Base-by-base conservation (phyloP, 23 tunicate genomes). In the Ascidia mentula region DNA sequence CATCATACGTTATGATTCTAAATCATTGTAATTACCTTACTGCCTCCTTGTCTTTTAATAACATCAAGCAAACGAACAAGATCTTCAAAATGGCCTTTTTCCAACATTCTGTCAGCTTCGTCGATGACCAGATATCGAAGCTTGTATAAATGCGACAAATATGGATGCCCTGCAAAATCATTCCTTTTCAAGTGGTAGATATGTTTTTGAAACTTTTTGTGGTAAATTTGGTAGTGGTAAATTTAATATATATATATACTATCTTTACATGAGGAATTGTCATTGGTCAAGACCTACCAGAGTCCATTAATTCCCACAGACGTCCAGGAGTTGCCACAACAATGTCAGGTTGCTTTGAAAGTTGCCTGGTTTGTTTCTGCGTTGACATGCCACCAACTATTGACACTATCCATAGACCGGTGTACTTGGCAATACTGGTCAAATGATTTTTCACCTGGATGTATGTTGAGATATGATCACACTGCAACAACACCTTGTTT, bases 51-150 rank as follows among this genome's bases (percentile, higher is more conserved):
- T 22, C 40, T 42, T 34, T 95, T 95, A 30, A 89, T 82, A n/a
- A 60, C 46, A 15, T 85, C 86, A 1, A 89, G 72, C 9, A 93
- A 31, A 59, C 86, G 87, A 30, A 59, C 92, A 9, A 95, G 85
- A 40, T 95, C 99, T 73, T 89, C 99, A 72, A 95, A 95, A 61
- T 95, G 99, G 34, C 99, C 99, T 34, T 53, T 78, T 79, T 95
- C 92, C 86, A 90, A 35, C 99, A 95, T 95, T 69, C 99, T 37
- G 65, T 95, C 99, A 5, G 99, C 99, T 83, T 95, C 99, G 76
- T 95, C 99, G 35, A 95, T 89, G 1, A 95, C 96, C 5, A 95
- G 76, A 65, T 89, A 95, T 28, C 92, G 85, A 60, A 94, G 80
- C 5, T 46, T 40, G 77, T 88, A 87, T 32, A 94, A 31, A 40